These are phyloP conservation scores for Zapus hudsonius DNA, from an alignment of 2,113 vertebrate species.

Conservation along the genomic window DNA sequence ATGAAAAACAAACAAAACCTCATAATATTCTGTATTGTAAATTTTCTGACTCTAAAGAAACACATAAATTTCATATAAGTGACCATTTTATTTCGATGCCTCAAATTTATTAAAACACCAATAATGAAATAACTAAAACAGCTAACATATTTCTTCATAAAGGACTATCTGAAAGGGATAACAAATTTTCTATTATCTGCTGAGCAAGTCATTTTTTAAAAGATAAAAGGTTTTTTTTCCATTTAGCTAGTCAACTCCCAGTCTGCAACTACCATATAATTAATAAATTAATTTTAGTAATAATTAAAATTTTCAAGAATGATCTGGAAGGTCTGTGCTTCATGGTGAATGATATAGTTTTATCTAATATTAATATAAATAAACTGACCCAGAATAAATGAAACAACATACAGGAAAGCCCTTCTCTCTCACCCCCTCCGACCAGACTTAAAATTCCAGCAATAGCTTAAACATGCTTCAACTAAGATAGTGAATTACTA, in stretches of 20 bases:
- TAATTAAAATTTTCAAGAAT: conserved; percentile 9
- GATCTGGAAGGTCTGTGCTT: not conserved
- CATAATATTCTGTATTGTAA: not conserved
- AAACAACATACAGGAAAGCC: conserved; percentile 56
- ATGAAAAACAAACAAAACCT: not conserved
- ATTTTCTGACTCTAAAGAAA: conserved; percentile 31
- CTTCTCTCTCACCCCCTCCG: not conserved
- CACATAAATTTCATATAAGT: not conserved
- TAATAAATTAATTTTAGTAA: not conserved
- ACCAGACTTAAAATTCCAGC: conserved; percentile 78
- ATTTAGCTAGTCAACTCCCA: not conserved
- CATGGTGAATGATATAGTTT: not conserved
- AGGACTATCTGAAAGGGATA: not conserved
- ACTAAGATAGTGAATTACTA: conserved; percentile 67
- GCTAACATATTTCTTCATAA: not conserved
- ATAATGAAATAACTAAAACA: conserved; percentile 40
- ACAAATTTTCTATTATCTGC: not conserved
- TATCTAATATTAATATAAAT: conserved; percentile 37
- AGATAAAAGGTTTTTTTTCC: not conserved
- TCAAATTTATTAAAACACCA: conserved; percentile 22
- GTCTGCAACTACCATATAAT: not conserved
- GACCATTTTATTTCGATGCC: not conserved
- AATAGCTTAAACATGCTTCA: conserved; percentile 73
- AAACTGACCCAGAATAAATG: conserved; percentile 25
- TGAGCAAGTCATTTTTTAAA: conserved; percentile 24